These are phyloP conservation scores for Caenorhabditis drosophilae DNA, from an alignment of 2,888 invertebrate genomes.

Conservation along the genomic window DNA sequence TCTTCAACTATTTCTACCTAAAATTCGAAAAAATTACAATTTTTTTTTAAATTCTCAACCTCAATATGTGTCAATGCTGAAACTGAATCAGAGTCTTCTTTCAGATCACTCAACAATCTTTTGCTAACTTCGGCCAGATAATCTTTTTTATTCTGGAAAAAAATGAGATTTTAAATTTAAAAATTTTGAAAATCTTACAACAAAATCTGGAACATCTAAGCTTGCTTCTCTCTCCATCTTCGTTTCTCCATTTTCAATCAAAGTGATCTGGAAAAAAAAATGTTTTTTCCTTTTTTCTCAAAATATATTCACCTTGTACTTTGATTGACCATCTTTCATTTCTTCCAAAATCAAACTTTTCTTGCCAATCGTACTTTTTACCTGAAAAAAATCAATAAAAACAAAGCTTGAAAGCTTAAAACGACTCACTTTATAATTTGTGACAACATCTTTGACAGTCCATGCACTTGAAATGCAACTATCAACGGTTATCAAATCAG, in stretches of 20 bases:
- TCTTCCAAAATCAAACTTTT: conserved; percentile 58
- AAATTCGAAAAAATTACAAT: neutral
- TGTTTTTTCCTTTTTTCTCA: neutral
- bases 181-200: too few relatives aligned
- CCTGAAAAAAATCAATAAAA: conserved; percentile 31
- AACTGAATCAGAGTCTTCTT: conserved; percentile 52
- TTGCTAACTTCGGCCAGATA: conserved; percentile 55
- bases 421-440: conserved; percentile 57
- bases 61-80: conserved; percentile 65
- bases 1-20: conserved; percentile 62
- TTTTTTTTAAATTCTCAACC: conserved; percentile 19
- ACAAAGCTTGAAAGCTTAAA: neutral
- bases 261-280: conserved; percentile 38
- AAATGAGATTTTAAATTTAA: too few relatives aligned
- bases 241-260: conserved; percentile 65
- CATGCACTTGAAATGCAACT: conserved; percentile 58
- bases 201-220: conserved; percentile 61
- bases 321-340: conserved; percentile 50
- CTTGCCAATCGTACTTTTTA: conserved; percentile 63
- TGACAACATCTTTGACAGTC: conserved; percentile 65
- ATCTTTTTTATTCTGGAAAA: conserved; percentile 59
- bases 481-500: conserved; percentile 59
- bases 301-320: conserved; percentile 35
- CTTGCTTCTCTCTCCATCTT: conserved; percentile 62
- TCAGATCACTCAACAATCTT: conserved; percentile 42